A percentile compares a stretch with the other conserved stretches of the same genome.
These are phyloP conservation scores for Copidosoma aretas DNA, from an alignment of 2,888 invertebrate genomes.

Conservation along the genomic window DNA sequence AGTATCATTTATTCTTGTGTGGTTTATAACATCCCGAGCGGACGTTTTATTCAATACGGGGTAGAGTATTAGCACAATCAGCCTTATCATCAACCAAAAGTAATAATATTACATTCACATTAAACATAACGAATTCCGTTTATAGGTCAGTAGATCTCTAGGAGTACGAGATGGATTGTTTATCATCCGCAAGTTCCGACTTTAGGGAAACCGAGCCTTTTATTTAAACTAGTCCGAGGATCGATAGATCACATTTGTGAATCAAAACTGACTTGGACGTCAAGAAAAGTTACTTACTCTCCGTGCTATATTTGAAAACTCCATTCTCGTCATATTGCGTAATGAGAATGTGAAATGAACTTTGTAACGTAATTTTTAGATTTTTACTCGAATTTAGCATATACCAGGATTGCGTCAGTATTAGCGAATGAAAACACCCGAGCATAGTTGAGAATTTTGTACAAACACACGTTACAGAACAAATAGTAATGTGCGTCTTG, in stretches of 20 bases:
- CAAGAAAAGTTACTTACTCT: neutral
- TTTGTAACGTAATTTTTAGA: constrained; percentile 3
- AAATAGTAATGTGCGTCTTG: neutral
- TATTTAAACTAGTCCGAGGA: constrained; percentile 36
- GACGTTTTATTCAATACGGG: constrained; percentile 56
- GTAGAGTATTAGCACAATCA: constrained; percentile 19
- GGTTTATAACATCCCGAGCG: constrained; percentile 65
- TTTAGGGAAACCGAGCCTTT: constrained; percentile 44
- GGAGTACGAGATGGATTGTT: constrained; percentile 58
- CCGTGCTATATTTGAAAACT: too few relatives aligned
- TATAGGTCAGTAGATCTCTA: constrained; percentile 53
- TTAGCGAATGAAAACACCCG: constrained; percentile 13
- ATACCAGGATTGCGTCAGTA: constrained; percentile 22
- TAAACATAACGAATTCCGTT: constrained; percentile 19
- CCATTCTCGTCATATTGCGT: too few relatives aligned
- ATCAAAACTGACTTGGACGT: constrained; percentile 16
- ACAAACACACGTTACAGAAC: neutral
- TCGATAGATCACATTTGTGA: constrained; percentile 12
- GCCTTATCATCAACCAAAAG: neutral
- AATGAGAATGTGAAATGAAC: too few relatives aligned
- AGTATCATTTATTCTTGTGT: constrained; percentile 65
- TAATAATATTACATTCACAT: constrained; percentile 3
- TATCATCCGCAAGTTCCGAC: constrained; percentile 55
- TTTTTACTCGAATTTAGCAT: constrained; percentile 8
- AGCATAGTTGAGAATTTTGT: constrained; percentile 4